Evolutionary conservation across 2,113 vertebrate species (phyloP), one percentile per base, ranked within the genome.

Genomic region (Pedetes capensis): DNA sequence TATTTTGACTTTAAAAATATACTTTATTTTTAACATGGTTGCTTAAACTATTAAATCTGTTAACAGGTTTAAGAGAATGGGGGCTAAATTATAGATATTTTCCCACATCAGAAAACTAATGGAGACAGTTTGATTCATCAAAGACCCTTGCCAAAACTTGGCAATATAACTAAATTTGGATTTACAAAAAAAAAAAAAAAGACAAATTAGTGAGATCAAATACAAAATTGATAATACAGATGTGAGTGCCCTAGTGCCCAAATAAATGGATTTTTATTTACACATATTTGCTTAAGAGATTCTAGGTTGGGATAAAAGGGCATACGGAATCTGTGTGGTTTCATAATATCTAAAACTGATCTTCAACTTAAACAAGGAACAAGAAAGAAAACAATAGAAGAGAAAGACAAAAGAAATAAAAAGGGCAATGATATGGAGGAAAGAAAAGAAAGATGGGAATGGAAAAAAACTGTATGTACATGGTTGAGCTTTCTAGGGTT

Each of bases 1-100:
- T 93, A 95, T 94, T 97, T 94, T 96, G 71, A 92, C 47, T 96
- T 91, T 49, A 75, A 96, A 96, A 96, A 89, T 81, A 39, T 63
- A 89, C 57, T 91, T 89, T 27, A 18, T 42, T 96, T 93, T 88
- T 92, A 85, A 94, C 10, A 74, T 25, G 79, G 61, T 88, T 78
- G 23, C 9, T 86, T 84, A 71, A 90, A 88, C 10, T 91, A 53
- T 71, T 92, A 92, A 88, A 64, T 74, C 91, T 91, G 12, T 68
- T 96, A 64, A 86, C 17, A 76, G 53, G 79, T 89, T 76, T 16
- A 80, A 44, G 32, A 81, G 42, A 68, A 96, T 7, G 2, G 47
- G 1, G 55, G 20, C 42, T 61, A 57, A 84, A 71, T 92, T 61
- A 84, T 47, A 59, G 57, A 17, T 44, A 51, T 91, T 86, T 91